Evolutionary conservation across 2,113 vertebrate species (phyloP).

Genomic region (Brachionichthys hirsutus): DNA sequence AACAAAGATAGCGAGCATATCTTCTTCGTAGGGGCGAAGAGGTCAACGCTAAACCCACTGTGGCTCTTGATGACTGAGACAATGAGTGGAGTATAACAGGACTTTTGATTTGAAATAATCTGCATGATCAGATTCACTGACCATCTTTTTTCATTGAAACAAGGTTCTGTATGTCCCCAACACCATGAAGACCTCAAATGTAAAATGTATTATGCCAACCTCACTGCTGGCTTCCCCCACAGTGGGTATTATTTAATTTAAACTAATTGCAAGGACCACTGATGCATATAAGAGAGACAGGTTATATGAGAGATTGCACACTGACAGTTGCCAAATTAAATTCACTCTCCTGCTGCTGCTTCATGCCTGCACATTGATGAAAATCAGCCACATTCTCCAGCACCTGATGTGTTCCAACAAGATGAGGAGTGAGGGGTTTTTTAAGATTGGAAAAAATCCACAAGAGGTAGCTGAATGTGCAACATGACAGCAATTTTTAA

Average conservation of each 20-base stretch:
- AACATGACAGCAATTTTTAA: not conserved
- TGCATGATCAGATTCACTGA: too few species aligned
- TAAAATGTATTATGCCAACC: constrained; percentile 35
- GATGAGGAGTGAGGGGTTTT: not conserved
- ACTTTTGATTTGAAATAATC: too few species aligned
- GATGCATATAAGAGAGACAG: constrained; percentile 44
- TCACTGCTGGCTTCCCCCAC: constrained; percentile 10
- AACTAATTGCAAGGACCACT: constrained; percentile 56
- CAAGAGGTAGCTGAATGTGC: not conserved
- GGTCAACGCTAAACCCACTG: constrained; percentile 38
- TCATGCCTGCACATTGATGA: constrained; percentile 24
- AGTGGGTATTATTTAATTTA: constrained; percentile 46
- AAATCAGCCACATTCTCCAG: constrained; percentile 4
- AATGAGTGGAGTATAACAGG: not conserved
- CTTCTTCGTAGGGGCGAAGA: constrained; percentile 27
- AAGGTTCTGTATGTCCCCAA: constrained; percentile 2
- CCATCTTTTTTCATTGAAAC: constrained; percentile 13
- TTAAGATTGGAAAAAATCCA: not conserved
- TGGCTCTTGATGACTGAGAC: constrained; percentile 46
- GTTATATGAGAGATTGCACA: constrained; percentile 3
- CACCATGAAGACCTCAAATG: not conserved
- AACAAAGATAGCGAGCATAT: constrained; percentile 43
- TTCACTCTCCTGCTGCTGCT: constrained; percentile 36
- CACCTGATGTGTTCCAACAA: not conserved
- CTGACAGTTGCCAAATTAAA: constrained; percentile 49